Base-by-base conservation (phyloP, 2,113 vertebrate species). In the Isichthys henryi region DNA sequence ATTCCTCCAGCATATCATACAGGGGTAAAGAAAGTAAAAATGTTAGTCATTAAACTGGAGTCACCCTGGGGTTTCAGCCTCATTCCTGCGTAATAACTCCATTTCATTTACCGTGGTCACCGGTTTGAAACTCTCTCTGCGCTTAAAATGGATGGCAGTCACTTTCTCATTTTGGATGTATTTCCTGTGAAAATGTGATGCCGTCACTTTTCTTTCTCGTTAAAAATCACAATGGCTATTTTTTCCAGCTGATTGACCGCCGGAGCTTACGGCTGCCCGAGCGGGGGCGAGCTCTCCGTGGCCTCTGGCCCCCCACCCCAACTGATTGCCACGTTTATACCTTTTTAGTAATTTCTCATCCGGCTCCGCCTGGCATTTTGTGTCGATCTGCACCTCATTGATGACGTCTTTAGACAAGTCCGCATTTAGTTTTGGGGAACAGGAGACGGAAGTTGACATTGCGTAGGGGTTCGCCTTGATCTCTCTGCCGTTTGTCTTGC, bases 201-300 rank as follows among this genome's bases (percentile, higher is more conserved):
- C 13, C 5, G 8, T 35, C 49, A 3, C 27, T 87, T 87, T 53
- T 56, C 49, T 56, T 21, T 52, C 85, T 87, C 39, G 85, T 87
- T 87, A 87, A 87, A 87, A 87, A 87, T 53, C 85, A 87, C 49
- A 53, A 27, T 27, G 31, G 49, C 85, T 17, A 19, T 87, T 48
- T 87, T 56, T 87, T 87, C 48, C 50, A 53, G 49, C 31, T 87
- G 85, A 87, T 48, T 56, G 27, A 50, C 49, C 13, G 31, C 11
- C 13, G 5, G 15, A 49, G 50, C 85, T 87, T 8, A 53, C 0
- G 31, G 85, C 85, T 17, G 27, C 27, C 49, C 17, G 31, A 53
- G 50, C 5, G 27, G 31, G 48, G 13, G 15, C 31, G 13, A 15
- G 39, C 85, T 39, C 84, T 31, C 84, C 5, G 1, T 43, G 46